A percentile compares a stretch with the other conserved stretches of the same genome.
phyloP scores from a whole-genome alignment of 2,113 vertebrate species.

The Anhinga anhinga region DNA sequence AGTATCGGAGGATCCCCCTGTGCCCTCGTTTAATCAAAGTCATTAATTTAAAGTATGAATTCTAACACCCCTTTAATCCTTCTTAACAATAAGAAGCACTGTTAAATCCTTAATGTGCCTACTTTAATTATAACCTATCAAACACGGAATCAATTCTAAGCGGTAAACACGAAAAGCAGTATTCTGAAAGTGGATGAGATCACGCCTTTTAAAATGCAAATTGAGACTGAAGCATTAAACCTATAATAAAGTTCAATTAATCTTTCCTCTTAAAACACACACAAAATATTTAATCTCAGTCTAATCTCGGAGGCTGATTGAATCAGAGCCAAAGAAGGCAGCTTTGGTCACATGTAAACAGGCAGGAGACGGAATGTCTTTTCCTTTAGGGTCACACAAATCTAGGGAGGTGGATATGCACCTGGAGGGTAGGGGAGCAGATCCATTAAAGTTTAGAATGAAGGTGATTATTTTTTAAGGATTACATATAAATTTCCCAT shows the following conservation, averaged over 20 bases:
- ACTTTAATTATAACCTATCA: conserved; percentile 66
- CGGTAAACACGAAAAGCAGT: conserved; percentile 29
- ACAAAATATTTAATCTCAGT: conserved; percentile 54
- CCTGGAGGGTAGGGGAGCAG: not conserved
- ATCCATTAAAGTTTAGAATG: not conserved
- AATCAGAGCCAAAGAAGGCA: not conserved
- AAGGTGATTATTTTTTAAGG: not conserved
- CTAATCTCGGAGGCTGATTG: not conserved
- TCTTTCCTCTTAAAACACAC: conserved; percentile 48
- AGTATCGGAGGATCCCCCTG: not conserved
- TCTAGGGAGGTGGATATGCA: not conserved
- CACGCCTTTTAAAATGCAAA: conserved; percentile 67
- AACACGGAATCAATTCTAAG: conserved; percentile 47
- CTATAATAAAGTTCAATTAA: conserved; percentile 67
- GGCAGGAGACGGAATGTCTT: not conserved
- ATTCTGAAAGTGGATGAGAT: conserved; percentile 40
- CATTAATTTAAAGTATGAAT: conserved; percentile 54
- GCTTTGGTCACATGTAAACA: not conserved
- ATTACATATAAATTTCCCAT: not conserved
- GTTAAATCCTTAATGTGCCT: conserved; percentile 65
- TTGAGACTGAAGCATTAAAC: conserved; percentile 44
- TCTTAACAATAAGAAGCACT: conserved; percentile 52
- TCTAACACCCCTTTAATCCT: conserved; percentile 58
- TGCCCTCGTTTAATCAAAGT: conserved; percentile 35
- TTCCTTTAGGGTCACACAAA: not conserved